Base-by-base conservation (phyloP, 2,888 invertebrate genomes). In the Drosophila cracens region DNA sequence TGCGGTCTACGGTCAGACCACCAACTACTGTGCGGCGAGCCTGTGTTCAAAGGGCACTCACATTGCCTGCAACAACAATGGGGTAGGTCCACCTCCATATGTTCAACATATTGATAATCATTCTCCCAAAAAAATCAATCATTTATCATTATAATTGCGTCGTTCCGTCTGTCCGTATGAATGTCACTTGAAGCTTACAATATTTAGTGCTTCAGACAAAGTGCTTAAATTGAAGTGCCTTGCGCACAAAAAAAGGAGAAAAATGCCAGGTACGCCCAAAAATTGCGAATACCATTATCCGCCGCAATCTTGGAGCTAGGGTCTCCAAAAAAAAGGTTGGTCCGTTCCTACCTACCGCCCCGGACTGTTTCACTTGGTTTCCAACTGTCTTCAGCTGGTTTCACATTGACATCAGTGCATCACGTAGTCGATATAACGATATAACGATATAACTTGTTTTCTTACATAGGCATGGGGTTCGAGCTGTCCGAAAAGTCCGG, bases 31-130 rank as follows among this genome's bases (percentile, higher is more conserved):
- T 31, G 21, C 31, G 1, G 2, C 27, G 1, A 7, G 27, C 0
- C 61, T 87, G 6, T 84, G 84, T 25, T 43, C 65, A 10, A 33
- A 46, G 2, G 18, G 31, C 1, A 70, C 2, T n/a, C 78, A 85
- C 34, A 83, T 86, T 59, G 85, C 49, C 13, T 85, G 85, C 56
- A 56, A 79, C 0, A 64, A 86, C 33, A 57, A 38, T 58, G 83
- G 76, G 36, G 86, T 83, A 63, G 40, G 77, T 63, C 5, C 0
- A 3, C 2, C 7, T 16, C 2, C 16, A 25, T 16, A 46, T 36
- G 11, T 13, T 11, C 7, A 21, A 21, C 7, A 46, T 25, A 25
- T 16, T 46, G 3, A 46, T 63, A n/a, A n/a, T n/a, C 7, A 46
- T 25, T 16, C 7, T 8, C 16, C 4, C 46, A 6, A 21, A 21